These are phyloP conservation scores for Pandemis corylana DNA, from an alignment of 2,888 invertebrate genomes.

Conservation along the genomic window DNA sequence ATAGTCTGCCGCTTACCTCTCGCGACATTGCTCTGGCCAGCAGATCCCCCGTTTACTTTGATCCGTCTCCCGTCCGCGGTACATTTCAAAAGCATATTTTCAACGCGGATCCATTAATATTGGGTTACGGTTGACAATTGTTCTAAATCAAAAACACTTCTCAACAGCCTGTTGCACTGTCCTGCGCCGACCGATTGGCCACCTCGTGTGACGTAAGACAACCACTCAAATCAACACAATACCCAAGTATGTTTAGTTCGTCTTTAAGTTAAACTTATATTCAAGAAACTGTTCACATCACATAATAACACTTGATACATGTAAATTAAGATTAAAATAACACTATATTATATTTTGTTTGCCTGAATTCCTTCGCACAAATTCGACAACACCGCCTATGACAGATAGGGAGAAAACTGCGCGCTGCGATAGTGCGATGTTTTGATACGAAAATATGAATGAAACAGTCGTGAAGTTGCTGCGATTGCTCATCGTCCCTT, in stretches of 20 bases:
- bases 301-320: conserved; percentile 48
- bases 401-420: conserved; percentile 40
- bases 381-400: conserved; percentile 33
- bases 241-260: conserved; percentile 39
- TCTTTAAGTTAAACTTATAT: conserved; percentile 36
- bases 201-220: conserved; percentile 76
- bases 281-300: conserved; percentile 58
- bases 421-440: conserved; percentile 42
- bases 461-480: conserved; percentile 60
- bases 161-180: conserved; percentile 54
- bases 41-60: conserved; percentile 78
- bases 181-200: conserved; percentile 73
- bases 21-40: conserved; percentile 75
- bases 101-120: conserved; percentile 66
- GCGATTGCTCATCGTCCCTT: conserved; percentile 48
- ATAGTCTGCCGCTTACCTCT: conserved; percentile 60
- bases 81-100: conserved; percentile 82
- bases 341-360: conserved; percentile 44
- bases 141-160: conserved; percentile 62
- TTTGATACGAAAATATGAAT: conserved; percentile 51
- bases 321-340: conserved; percentile 29
- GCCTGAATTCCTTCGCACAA: conserved; percentile 11
- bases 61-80: conserved; percentile 81
- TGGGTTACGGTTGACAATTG: conserved; percentile 57
- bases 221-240: conserved; percentile 71